Evolutionary conservation across 2,888 invertebrate species (phyloP), one percentile per base, ranked within the genome.

Genomic region (Acleris holmiana): DNA sequence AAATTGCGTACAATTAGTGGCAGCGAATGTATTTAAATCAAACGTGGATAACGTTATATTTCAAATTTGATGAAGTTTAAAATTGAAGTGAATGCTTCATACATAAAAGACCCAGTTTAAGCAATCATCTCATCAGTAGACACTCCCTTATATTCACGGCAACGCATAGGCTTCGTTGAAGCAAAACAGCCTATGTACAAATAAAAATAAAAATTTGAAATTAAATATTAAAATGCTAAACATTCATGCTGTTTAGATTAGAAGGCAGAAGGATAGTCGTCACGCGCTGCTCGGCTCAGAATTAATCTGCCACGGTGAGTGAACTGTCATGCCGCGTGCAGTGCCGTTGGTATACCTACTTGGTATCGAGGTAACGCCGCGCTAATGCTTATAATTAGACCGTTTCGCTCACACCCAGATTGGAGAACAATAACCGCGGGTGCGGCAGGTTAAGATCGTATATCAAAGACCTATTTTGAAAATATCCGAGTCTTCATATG

Each of bases 231-330:
- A 29, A 29, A 35, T 35, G 35, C 35, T 35, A 35, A 46, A 46
- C 17, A 47, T 3, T 19, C 17, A 47, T 47, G 47, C 47, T 18
- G 10, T 19, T 19, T 19, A 47, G 47, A 19, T 17, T 35, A 35
- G 35, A 35, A 35, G 35, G 18, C 61, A 46, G 69, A 61, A 58
- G 18, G 48, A 64, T 44, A 44, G 58, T 61, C 61, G 66, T 64
- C 66, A 67, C 49, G 58, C 63, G 56, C 47, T 49, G 61, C 63
- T 66, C 53, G 55, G 55, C 58, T 57, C 73, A 69, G 68, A 72
- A 75, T 73, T 77, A 76, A 78, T 76, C 75, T 75, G 76, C 76
- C 46, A 63, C 61, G 67, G 79, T 80, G 76, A 78, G 74, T 80
- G 79, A 82, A 79, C 79, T 79, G 79, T 74, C 76, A 76, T 81